Base-by-base conservation (phyloP, 2,888 invertebrate genomes). In the Stenodema calcarata region DNA sequence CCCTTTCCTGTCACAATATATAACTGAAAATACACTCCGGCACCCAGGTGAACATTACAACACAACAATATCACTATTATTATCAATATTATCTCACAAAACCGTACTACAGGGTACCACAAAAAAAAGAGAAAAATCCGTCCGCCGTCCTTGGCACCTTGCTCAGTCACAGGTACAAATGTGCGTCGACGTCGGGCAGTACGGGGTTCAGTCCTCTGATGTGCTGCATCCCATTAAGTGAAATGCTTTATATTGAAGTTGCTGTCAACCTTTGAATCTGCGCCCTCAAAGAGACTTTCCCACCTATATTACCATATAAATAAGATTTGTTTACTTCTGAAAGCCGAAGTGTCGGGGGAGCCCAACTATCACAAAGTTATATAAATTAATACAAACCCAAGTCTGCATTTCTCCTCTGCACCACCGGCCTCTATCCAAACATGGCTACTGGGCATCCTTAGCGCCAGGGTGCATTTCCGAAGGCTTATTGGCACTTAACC, bases 171-270 rank as follows among this genome's bases (percentile, higher is more conserved):
- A 54, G 54, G 18, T 54, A 54, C 54, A 54, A 54, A 18, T 54
- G 54, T n/a, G 54, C 18, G 54, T 54, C 73, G 0, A 54, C 54
- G 54, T 14, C 54, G 18, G n/a, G 18, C 54, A 54, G 79, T 79
- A 23, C 23, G 28, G 44, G 79, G n/a, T 27, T 47, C 27, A 47
- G 50, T 79, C 47, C 79, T 47, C 44, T 81, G 81, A 81, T 81
- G 81, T 81, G 81, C 81, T 81, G 81, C 81, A 81, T 81, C 81
- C 69, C 81, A 81, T 81, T 81, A 81, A 30, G 54, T 62, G 54
- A 81, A 81, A 62, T 69, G 30, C 62, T 44, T 62, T 81, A 81
- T 81, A 81, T 81, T 81, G 81, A 81, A 81, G 81, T 81, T 81
- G 54, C 54, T 81, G 81, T 81, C 54, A 81, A 62, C 81, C 81